Base-by-base conservation (phyloP, 1,140 invertebrate species). In the Drosophila bifasciata region DNA sequence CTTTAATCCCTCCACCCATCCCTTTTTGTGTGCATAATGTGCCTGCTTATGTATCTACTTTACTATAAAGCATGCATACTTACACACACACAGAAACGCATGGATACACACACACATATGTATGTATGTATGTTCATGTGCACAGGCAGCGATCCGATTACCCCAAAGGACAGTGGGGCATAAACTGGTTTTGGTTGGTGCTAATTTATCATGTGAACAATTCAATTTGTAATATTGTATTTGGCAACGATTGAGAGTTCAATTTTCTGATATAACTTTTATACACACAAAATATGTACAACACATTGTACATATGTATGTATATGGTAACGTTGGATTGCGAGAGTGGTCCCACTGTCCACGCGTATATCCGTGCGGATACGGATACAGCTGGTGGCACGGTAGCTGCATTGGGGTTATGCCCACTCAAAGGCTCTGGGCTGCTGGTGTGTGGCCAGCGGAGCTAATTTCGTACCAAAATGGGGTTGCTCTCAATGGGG, bases 1-100 rank as follows among this genome's bases (percentile, higher is more conserved):
- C 84, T 88, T 89, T 88, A 79, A 88, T n/a, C n/a, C n/a, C n/a
- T n/a, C n/a, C n/a, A 88, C 83, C 75, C 84, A 76, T 88, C 84
- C 75, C 75, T 72, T 78, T 75, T 67, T 79, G 73, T 63, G 39
- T 66, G 74, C 66, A 83, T 88, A 86, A 86, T 88, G 83, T 86
- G 62, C 78, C 85, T 78, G 78, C 83, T 78, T 88, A 79, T 86
- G 83, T 89, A 89, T 89, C 84, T 88, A 67, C 83, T 86, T 83
- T 83, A 76, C 78, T 86, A 75, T 79, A 79, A 81, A 79, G 79
- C 70, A 62, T 74, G 79, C 64, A 68, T 63, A 63, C 63, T 57
- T 58, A 44, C 78, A 60, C 46, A 45, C 45, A 28, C 17, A 49
- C n/a, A n/a, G n/a, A n/a, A n/a, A n/a, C n/a, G n/a, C n/a, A n/a